Base-by-base conservation (phyloP, 2,797 vertebrate species). In the Ispidina lecontei region DNA sequence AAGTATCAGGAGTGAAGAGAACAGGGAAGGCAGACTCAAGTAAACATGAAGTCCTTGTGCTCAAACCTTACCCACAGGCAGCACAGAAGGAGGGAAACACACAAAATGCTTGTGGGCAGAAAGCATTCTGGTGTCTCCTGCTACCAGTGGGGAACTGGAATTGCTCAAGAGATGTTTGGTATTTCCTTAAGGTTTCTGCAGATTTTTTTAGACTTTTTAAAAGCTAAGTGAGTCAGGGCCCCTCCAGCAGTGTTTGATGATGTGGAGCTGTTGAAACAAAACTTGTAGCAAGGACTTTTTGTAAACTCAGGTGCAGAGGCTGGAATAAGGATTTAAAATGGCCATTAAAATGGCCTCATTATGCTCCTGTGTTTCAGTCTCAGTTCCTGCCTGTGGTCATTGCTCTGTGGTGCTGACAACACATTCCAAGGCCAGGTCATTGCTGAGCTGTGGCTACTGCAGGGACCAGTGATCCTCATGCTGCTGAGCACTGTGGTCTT, bases 101-200 rank as follows among this genome's bases (percentile, higher is more conserved):
- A 39, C 10, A 64, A 78, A 80, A 68, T 58, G 10, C 19, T 56
- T 55, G 43, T 0, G 14, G 31, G 25, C 46, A 81, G 47, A 76
- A 95, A 76, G 20, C n/a, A 49, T 70, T 82, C 52, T 44, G 43
- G 6, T 47, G 43, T 16, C 29, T 72, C 60, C 47, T 62, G n/a
- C n/a, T 79, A 39, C 33, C 68, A 43, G 3, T 17, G 18, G 26
- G 39, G 25, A 64, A 60, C 31, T 25, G 56, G 55, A 71, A 51
- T 84, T 76, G 18, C 21, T 89, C 56, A 63, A 55, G 33, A 14
- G 37, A 39, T n/a, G 8, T 21, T 56, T 60, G 54, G 88, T 63
- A 25, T 90, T 89, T 89, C 91, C 22, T 73, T 44, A 83, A 80
- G 28, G 25, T 76, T 86, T 82, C 41, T 78, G 84, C 72, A 49